Evolutionary conservation across 2,113 vertebrate genomes (phyloP).

Genomic region (Plecotus auritus): DNA sequence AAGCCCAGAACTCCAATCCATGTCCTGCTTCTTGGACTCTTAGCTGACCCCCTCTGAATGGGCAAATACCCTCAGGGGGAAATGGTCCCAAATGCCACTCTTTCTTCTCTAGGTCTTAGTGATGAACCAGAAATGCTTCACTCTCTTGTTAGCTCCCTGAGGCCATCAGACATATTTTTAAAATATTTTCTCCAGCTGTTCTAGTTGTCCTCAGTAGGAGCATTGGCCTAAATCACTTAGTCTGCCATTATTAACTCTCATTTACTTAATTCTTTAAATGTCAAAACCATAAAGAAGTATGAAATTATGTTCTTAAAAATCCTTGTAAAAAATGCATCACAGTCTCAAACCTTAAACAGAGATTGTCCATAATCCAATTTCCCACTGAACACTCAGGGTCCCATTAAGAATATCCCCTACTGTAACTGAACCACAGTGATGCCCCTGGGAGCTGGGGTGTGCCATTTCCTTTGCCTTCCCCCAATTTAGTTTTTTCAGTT

Average conservation of each 20-base stretch:
- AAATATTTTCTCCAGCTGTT: background rate
- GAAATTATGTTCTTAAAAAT: background rate
- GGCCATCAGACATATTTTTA: background rate
- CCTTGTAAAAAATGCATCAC: background rate
- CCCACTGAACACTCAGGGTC: background rate
- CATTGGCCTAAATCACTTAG: background rate
- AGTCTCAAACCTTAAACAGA: background rate
- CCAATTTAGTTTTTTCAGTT: background rate
- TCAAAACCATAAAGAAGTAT: constrained; percentile 13
- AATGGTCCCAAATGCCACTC: background rate
- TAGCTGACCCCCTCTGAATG: background rate
- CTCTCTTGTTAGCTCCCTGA: background rate
- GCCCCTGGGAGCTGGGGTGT: background rate
- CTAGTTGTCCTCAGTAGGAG: background rate
- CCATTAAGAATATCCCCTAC: background rate
- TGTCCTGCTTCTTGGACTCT: background rate
- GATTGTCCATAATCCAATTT: background rate
- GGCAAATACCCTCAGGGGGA: background rate
- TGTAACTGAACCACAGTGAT: background rate
- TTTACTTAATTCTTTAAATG: background rate
- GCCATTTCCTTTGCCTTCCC: background rate
- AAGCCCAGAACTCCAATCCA: background rate
- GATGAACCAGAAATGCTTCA: background rate
- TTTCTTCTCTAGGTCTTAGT: background rate
- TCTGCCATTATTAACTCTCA: background rate